Evolutionary conservation across 2,797 vertebrate genomes (phyloP).

Genomic region (Danio tinwini): DNA sequence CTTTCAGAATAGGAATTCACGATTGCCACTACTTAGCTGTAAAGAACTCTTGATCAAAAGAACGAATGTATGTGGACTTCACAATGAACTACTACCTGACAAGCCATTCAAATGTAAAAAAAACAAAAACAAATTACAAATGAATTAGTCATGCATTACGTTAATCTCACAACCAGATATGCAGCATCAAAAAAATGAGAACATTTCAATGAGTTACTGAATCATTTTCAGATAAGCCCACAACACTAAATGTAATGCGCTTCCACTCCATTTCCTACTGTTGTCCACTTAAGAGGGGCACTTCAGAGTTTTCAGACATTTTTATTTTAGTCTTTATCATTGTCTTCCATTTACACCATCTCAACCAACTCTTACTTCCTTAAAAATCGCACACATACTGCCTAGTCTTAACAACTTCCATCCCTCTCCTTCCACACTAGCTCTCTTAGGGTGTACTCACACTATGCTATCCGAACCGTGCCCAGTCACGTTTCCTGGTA

Average conservation of each 20-base stretch:
- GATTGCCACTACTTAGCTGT: not conserved
- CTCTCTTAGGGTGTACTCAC: too few relatives aligned
- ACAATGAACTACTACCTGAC: not conserved
- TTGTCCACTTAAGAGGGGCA: not conserved
- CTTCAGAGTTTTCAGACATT: not conserved
- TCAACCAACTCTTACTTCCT: conserved; percentile 30
- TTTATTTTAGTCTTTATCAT: conserved; percentile 6
- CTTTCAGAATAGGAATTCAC: not conserved
- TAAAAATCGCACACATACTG: conserved; percentile 34
- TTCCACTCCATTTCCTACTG: not conserved
- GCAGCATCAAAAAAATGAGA: not conserved
- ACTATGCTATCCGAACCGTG: too few relatives aligned
- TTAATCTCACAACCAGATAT: not conserved
- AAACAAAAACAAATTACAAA: too few relatives aligned
- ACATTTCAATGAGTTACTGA: not conserved
- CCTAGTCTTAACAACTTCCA: conserved; percentile 32
- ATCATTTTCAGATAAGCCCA: not conserved
- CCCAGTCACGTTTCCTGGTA: too few relatives aligned
- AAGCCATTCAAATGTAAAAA: not conserved
- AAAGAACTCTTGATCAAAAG: not conserved
- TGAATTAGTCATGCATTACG: not conserved
- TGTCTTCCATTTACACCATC: conserved; percentile 7
- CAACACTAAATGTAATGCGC: not conserved
- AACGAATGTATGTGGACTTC: not conserved
- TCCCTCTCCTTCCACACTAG: not conserved